Evolutionary conservation across 2,797 vertebrate species (phyloP).

Genomic region (Cetoscarus ocellatus): DNA sequence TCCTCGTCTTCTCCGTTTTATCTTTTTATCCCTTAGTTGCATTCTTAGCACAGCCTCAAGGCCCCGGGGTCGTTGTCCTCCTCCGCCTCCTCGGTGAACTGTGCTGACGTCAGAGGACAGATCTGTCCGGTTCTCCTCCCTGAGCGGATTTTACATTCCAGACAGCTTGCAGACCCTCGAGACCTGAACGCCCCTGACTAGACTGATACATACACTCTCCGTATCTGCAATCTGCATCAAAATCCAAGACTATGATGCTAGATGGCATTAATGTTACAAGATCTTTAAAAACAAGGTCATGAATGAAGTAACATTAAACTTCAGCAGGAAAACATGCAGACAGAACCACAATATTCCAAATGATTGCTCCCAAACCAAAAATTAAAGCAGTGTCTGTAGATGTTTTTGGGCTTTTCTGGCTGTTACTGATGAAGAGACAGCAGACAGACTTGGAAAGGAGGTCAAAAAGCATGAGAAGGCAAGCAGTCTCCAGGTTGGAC

Average conservation of each 20-base stretch:
- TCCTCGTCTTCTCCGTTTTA: background rate
- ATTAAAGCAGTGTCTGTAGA: background rate
- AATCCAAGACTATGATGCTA: background rate
- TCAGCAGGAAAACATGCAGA: background rate
- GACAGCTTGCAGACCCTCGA: slow-evolving; percentile 27
- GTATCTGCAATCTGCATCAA: background rate
- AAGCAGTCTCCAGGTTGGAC: too few relatives aligned
- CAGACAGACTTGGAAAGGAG: too few relatives aligned
- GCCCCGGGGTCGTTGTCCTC: slow-evolving; percentile 27
- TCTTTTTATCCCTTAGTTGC: slow-evolving; percentile 14
- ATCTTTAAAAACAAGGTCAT: background rate
- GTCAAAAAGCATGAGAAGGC: too few relatives aligned
- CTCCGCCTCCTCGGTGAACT: slow-evolving; percentile 29
- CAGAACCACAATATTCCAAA: background rate
- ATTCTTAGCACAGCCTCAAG: slow-evolving; percentile 33
- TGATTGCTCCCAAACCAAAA: background rate
- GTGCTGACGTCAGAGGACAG: slow-evolving; percentile 51
- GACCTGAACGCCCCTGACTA: slow-evolving; percentile 9
- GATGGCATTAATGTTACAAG: background rate
- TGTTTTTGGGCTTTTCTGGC: too few relatives aligned
- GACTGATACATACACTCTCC: background rate
- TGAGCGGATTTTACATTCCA: slow-evolving; percentile 47
- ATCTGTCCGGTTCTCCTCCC: slow-evolving; percentile 16
- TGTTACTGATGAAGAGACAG: too few relatives aligned
- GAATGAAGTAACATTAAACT: background rate